A percentile compares a stretch with the other conserved stretches of the same genome.
phyloP scores from a whole-genome alignment of 2,888 invertebrate species.

The Rhingia rostrata region DNA sequence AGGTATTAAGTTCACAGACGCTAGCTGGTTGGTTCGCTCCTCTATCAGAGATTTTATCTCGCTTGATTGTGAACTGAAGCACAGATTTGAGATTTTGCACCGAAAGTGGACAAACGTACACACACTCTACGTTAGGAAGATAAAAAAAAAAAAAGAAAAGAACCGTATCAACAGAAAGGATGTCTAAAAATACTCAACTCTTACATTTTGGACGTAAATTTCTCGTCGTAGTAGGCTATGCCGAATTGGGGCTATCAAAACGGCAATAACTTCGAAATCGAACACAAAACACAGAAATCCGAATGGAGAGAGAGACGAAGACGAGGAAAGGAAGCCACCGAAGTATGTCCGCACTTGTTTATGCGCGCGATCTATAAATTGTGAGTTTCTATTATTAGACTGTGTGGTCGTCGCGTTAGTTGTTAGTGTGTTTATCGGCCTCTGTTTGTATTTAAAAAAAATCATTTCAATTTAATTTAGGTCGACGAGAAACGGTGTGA shows the following conservation, averaged over 20 bases:
- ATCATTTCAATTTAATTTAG: constrained; percentile 73
- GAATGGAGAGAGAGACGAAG: not conserved
- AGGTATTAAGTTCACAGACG: constrained; percentile 12
- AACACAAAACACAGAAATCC: constrained; percentile 19
- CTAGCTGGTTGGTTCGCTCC: not conserved
- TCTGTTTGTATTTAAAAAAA: constrained; percentile 38
- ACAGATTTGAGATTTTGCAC: constrained; percentile 17
- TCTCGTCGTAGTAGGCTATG: not conserved
- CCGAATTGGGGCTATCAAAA: constrained; percentile 25
- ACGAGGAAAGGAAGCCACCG: constrained; percentile 64
- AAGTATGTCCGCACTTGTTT: constrained; percentile 73
- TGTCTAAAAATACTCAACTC: constrained; percentile 52
- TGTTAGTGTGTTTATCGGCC: constrained; percentile 17
- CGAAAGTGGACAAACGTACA: constrained; percentile 15
- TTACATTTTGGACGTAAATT: constrained; percentile 54
- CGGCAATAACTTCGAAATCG: constrained; percentile 28
- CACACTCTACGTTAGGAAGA: constrained; percentile 14
- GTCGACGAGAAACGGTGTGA: constrained; percentile 60
- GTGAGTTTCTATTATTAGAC: constrained; percentile 66
- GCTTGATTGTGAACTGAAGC: constrained; percentile 1
- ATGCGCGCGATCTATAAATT: constrained; percentile 64
- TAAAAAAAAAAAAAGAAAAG: constrained; percentile 21
- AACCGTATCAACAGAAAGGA: constrained; percentile 1
- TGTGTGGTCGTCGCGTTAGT: constrained; percentile 38
- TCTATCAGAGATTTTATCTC: constrained; percentile 34